phyloP scores from a whole-genome alignment of 1,140 invertebrate species.

The Aporrectodea caliginosa region DNA sequence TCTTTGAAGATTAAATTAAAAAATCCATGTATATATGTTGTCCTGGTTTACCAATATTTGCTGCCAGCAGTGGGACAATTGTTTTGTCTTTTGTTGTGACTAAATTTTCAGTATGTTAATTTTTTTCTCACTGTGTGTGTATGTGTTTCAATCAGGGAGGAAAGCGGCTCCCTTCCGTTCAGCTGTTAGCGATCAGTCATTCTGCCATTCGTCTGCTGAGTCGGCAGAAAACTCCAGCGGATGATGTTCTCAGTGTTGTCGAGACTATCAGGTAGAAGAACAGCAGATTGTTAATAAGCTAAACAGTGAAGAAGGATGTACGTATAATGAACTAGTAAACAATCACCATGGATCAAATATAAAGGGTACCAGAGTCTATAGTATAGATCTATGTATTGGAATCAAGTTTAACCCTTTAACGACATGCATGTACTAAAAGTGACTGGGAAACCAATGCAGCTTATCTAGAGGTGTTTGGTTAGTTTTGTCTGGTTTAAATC shows the following conservation, averaged over 20 bases:
- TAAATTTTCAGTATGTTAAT: background rate
- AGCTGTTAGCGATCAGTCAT: slow-evolving; percentile 81
- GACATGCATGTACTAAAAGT: background rate
- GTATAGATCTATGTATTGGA: background rate
- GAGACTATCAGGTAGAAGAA: slow-evolving; percentile 44
- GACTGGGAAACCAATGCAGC: background rate
- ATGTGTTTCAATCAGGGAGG: slow-evolving; percentile 58
- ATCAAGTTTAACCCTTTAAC: background rate
- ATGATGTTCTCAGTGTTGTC: slow-evolving; percentile 58
- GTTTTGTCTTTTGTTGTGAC: too few relatives aligned
- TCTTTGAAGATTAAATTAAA: too few relatives aligned
- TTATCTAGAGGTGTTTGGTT: background rate
- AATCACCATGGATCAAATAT: too few relatives aligned
- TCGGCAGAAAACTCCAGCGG: slow-evolving; percentile 60
- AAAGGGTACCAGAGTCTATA: too few relatives aligned
- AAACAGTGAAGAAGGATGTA: too few relatives aligned
- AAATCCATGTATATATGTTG: too few relatives aligned
- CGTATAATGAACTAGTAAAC: too few relatives aligned
- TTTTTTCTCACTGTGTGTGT: background rate
- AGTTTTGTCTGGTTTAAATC: too few relatives aligned
- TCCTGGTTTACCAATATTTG: too few relatives aligned
- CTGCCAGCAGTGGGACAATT: too few relatives aligned
- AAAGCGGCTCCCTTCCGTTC: slow-evolving; percentile 64
- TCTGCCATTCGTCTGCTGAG: slow-evolving; percentile 72
- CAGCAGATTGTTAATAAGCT: too few relatives aligned